Evolutionary conservation across 2,113 vertebrate genomes (phyloP).

Genomic region (Oreochromis aureus): DNA sequence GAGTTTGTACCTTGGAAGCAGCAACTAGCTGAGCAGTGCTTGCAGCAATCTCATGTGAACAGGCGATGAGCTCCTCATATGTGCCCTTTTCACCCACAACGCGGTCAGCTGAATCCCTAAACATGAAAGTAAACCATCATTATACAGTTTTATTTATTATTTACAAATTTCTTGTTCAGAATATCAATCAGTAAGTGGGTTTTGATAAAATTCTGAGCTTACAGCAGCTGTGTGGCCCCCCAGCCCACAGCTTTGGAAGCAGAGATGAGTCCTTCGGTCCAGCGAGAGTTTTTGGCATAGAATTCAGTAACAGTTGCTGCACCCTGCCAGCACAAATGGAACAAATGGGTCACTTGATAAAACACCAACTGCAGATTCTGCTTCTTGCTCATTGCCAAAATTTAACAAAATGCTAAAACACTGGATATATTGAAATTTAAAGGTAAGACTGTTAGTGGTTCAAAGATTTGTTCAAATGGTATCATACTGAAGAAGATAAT

Average conservation of each 20-base stretch:
- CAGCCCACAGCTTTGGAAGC: constrained; percentile 96
- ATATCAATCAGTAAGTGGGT: neutral
- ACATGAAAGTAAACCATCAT: neutral
- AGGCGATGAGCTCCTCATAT: constrained; percentile 94
- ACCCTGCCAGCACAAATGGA: constrained; percentile 67
- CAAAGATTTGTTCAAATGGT: neutral
- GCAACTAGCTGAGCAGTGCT: constrained; percentile 96
- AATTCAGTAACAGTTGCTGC: constrained; percentile 89
- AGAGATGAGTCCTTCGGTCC: constrained; percentile 95
- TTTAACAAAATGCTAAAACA: neutral
- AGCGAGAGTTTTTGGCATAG: constrained; percentile 95
- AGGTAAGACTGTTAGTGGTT: neutral
- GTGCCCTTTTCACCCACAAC: constrained; percentile 85
- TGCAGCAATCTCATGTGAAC: constrained; percentile 90
- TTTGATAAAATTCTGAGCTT: constrained; percentile 40
- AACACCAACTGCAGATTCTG: neutral
- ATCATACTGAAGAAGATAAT: neutral
- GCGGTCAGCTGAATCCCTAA: constrained; percentile 88
- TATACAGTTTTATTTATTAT: neutral
- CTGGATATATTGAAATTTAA: neutral
- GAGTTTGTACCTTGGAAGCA: constrained; percentile 85
- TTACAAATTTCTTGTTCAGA: neutral
- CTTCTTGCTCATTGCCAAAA: neutral
- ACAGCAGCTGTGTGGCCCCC: constrained; percentile 95
- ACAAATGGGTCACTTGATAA: neutral